phyloP scores from a whole-genome alignment of 2,113 vertebrate genomes.

The Calypte anna region DNA sequence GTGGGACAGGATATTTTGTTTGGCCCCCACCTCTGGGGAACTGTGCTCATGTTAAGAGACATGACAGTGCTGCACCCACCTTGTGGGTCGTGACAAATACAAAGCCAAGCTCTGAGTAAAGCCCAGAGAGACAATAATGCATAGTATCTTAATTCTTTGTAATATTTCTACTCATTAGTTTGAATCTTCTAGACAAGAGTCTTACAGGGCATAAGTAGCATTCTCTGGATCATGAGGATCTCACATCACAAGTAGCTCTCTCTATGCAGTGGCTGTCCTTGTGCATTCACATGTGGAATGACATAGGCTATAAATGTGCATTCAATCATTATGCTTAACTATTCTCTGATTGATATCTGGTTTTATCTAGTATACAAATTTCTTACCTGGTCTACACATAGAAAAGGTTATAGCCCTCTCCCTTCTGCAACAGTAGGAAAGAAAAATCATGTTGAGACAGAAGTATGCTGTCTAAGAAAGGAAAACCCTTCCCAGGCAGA shows the following conservation, averaged over 20 bases:
- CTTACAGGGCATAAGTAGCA: background rate
- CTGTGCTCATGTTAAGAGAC: too few species aligned
- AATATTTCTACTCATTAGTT: background rate
- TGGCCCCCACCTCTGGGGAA: too few species aligned
- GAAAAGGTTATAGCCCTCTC: background rate
- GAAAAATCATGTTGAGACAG: background rate
- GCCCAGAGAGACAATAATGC: background rate
- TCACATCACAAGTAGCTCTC: background rate
- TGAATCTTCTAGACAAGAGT: background rate
- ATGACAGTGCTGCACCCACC: too few species aligned
- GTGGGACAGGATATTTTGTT: too few species aligned
- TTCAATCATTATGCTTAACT: background rate
- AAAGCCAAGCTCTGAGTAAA: background rate
- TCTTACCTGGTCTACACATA: background rate
- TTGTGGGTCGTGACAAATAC: too few species aligned
- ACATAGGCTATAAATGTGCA: accelerated
- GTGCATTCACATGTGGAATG: background rate
- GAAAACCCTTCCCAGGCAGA: background rate
- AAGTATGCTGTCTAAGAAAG: background rate
- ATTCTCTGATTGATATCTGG: accelerated
- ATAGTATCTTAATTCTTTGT: background rate
- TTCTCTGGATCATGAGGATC: background rate
- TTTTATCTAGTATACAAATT: background rate
- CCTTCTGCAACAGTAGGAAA: background rate
- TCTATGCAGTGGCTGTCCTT: background rate